Conservation (phyloP, 2,797 vertebrate species). For the Crocodylus rhombifer region DNA sequence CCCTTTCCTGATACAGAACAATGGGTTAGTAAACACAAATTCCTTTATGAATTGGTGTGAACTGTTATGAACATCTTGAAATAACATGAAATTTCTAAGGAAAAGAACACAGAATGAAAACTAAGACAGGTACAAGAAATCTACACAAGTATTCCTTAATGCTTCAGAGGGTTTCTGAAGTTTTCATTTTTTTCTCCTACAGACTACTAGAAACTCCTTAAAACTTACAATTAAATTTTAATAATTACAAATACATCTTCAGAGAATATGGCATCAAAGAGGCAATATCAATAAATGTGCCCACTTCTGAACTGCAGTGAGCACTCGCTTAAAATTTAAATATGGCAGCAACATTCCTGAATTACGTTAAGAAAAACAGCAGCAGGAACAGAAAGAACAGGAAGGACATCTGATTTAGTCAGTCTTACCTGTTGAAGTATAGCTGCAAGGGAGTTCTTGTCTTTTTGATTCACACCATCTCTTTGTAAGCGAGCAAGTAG, state of each 20-base stretch:
- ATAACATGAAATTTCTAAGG: neutral
- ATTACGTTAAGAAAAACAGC: neutral
- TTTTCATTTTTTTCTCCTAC: neutral
- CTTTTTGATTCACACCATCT: constrained; percentile 93
- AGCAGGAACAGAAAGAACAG: neutral
- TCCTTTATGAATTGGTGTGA: neutral
- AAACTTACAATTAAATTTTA: neutral
- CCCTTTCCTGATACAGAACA: accelerated
- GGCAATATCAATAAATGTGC: accelerated
- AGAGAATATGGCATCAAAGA: neutral
- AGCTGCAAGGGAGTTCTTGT: constrained; percentile 88
- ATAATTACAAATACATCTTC: neutral
- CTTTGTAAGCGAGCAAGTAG: constrained; percentile 90
- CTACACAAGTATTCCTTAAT: neutral
- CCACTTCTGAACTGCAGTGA: neutral
- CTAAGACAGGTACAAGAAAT: neutral
- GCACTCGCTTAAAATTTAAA: neutral
- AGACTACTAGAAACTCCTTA: neutral
- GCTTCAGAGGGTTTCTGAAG: neutral
- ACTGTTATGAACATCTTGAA: accelerated
- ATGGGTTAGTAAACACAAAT: neutral
- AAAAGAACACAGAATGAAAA: neutral
- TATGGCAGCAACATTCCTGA: neutral
- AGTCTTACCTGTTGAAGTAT: constrained; percentile 89
- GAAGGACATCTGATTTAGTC: neutral